Evolutionary conservation across 2,797 vertebrate species (phyloP), one percentile per base, ranked within the genome.

Genomic region (Otus scops): DNA sequence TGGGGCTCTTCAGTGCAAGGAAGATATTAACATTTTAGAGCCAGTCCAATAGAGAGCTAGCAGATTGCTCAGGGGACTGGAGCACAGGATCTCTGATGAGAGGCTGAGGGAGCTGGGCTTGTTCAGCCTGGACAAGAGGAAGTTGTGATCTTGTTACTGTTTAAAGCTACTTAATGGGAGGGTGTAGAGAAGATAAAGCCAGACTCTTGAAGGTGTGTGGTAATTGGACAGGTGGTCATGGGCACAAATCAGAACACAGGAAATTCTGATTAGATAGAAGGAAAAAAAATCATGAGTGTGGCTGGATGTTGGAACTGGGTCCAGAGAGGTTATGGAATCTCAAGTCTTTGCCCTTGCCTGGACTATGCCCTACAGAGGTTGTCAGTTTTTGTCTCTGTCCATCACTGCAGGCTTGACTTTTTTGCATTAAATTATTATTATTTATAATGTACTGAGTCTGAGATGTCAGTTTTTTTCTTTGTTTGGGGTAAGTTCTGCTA

Each of bases 231-330:
- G 63, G 24, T 84, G 47, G 47, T 82, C n/a, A 51, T 9, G 6
- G 50, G 11, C 19, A 51, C 0, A 2, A 24, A 22, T 21, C 0
- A 0, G 21, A 92, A 43, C 43, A 43, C 47, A 59, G 85, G 47
- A 79, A 73, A 23, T 15, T 61, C 34, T 76, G 48, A 22, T 76
- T 45, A 57, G 11, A 13, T 17, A 36, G 24, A 47, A 67, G 23
- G 3, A 54, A 87, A 51, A 54, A 60, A 87, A 69, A 1, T 6
- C 1, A 1, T 5, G 10, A 28, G 7, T 26, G 20, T 56, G 28
- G 18, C 34, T 88, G 50, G 11, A 34, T 85, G 10, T 26, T 77
- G 36, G 30, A 93, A 6, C 24, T 54, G 27, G 6, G 0, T 73
- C 41, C 45, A 18, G 24, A 65, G 41, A 34, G 21, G 8, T 75